Conservation (phyloP, 2,888 invertebrate species). For the Caenorhabditis sp. region DNA sequence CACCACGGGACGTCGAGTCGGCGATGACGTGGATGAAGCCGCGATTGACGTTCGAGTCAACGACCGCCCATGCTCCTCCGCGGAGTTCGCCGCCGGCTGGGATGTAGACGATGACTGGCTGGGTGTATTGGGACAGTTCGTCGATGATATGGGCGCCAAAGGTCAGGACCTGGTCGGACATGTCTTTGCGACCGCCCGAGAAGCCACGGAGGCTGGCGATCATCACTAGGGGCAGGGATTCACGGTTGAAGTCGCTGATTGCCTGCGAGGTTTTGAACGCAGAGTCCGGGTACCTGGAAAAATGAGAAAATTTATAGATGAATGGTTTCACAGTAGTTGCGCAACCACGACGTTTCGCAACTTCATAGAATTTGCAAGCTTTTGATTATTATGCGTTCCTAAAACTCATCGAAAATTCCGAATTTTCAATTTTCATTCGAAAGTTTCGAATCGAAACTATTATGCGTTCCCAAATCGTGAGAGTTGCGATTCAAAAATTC, state of each 20-base stretch:
- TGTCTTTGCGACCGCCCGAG: slow-evolving; percentile 99
- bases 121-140: slow-evolving; percentile 91
- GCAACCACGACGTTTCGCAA: too few species aligned
- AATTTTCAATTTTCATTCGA: too few species aligned
- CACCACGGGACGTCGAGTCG: slow-evolving; percentile 92
- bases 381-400: too few species aligned
- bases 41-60: slow-evolving; percentile 96
- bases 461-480: too few species aligned
- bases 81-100: slow-evolving; percentile 96
- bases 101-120: slow-evolving; percentile 93
- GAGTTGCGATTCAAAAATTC: too few species aligned
- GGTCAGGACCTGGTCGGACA: slow-evolving; percentile 98
- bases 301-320: not conserved
- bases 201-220: slow-evolving; percentile 99
- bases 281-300: slow-evolving; percentile 94
- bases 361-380: too few species aligned
- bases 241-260: slow-evolving; percentile 95
- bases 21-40: slow-evolving; percentile 98
- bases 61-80: slow-evolving; percentile 99
- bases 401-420: too few species aligned
- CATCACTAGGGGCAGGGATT: slow-evolving; percentile 96
- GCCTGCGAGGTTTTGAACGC: slow-evolving; percentile 99
- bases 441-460: too few species aligned
- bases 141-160: slow-evolving; percentile 99
- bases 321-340: too few species aligned